phyloP scores from a whole-genome alignment of 2,888 invertebrate species.

The Automeris io region DNA sequence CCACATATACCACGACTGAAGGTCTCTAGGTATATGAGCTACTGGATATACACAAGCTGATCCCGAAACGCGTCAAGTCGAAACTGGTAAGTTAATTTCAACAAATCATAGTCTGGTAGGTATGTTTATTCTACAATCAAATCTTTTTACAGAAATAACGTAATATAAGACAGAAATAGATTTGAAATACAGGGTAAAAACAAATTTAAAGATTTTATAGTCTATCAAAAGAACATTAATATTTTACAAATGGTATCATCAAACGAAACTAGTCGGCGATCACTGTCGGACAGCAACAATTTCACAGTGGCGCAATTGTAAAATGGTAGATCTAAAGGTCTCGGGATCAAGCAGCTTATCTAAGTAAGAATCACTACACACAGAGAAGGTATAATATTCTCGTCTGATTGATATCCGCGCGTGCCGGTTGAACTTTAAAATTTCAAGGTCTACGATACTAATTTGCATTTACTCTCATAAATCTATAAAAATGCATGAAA shows the following conservation, averaged over 20 bases:
- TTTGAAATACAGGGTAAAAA: background rate
- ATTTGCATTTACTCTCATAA: constrained; percentile 15
- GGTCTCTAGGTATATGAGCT: too few species aligned
- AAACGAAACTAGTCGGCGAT: constrained; percentile 7
- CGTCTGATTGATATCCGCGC: constrained; percentile 44
- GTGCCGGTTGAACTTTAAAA: constrained; percentile 41
- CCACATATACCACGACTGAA: too few species aligned
- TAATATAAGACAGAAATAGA: background rate
- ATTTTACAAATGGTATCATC: constrained; percentile 8
- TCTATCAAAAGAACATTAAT: background rate
- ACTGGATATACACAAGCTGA: too few species aligned
- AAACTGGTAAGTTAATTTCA: too few species aligned
- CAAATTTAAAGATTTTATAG: background rate
- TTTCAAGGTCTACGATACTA: constrained; percentile 27
- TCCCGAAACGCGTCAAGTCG: too few species aligned
- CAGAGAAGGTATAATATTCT: constrained; percentile 36
- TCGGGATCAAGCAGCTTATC: constrained; percentile 62
- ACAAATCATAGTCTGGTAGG: too few species aligned
- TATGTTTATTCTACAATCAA: too few species aligned
- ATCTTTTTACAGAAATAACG: background rate
- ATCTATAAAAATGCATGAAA: background rate
- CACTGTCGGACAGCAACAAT: constrained; percentile 23
- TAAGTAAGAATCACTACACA: constrained; percentile 55
- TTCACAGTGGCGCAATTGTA: constrained; percentile 69
- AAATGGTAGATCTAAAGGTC: constrained; percentile 70